Evolutionary conservation across 1,140 invertebrate genomes (phyloP), one percentile per base, ranked within the genome.

Genomic region (Cydia pomonella): DNA sequence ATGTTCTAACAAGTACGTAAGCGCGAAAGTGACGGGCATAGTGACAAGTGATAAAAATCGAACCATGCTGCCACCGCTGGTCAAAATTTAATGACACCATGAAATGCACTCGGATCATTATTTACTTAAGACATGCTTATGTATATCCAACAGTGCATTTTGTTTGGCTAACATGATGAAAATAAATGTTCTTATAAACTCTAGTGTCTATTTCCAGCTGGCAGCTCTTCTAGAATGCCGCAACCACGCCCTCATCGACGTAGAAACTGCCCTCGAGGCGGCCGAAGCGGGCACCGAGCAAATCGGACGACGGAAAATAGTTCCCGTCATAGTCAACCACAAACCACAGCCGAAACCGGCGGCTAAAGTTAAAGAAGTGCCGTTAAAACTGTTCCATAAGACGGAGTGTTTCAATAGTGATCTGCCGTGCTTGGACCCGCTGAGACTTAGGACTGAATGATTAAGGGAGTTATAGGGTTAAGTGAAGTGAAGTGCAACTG

Each of bases 361-460:
- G 33, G 7, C 50, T 29, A 87, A 84, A 82, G 78, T 84, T 16
- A 91, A 85, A 63, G 90, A 93, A 75, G 91, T 93, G 29, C 91
- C 82, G 2, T 72, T 93, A 0, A 87, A 88, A 86, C 79, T 92
- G 77, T 93, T 92, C 74, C 82, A 93, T 73, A 87, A 91, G 59
- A 64, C 78, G 0, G 90, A 92, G 74, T 85, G 91, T 74, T 77
- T 82, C 10, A 76, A 76, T 5, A 83, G 85, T 79, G 88, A 91
- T 33, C 77, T 91, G 6, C 91, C 90, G 0, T 87, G 83, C 71
- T 71, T 91, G 69, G 89, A 93, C 73, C 91, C 91, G 1, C 66
- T 93, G 2, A 79, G 87, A 72, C 69, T 91, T 5, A 82, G 91
- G 84, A 92, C 91, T 79, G 89, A 93, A 75, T 93, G 88, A 92